These are phyloP conservation scores for Cichladusa arquata DNA, from an alignment of 2,113 vertebrate species.

Conservation along the genomic window DNA sequence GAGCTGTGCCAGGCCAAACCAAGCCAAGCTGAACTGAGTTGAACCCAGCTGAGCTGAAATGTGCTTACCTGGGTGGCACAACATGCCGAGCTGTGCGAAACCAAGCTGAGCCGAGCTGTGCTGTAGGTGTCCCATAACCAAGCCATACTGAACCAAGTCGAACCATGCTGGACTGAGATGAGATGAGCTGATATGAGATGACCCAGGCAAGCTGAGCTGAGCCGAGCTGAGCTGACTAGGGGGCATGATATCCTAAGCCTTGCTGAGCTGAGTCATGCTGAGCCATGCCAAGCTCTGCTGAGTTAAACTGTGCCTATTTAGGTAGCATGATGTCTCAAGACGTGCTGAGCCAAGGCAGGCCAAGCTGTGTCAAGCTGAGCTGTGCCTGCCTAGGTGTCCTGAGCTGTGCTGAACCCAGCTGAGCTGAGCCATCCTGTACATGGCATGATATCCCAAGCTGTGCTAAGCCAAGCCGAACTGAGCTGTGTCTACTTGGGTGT, in stretches of 20 bases:
- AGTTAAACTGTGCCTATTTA: not conserved
- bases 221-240: not conserved
- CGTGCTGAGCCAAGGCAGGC: not conserved
- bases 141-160: not conserved
- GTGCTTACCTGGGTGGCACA: not conserved
- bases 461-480: not conserved
- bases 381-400: not conserved
- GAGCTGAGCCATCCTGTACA: accelerated
- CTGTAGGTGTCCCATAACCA: not conserved
- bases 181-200: not conserved
- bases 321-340: not conserved
- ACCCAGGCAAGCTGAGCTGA: not conserved
- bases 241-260: not conserved
- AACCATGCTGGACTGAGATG: not conserved
- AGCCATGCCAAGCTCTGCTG: not conserved
- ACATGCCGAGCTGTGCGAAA: not conserved
- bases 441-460: not conserved
- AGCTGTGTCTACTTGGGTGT: not conserved
- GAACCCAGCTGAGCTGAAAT: not conserved
- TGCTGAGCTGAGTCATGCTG: not conserved
- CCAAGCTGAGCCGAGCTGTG: not conserved
- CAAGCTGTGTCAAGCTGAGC: not conserved
- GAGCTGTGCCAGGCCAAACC: accelerated
- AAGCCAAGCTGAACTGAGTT: not conserved
- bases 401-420: not conserved